Evolutionary conservation across 2,113 vertebrate genomes (phyloP).

Genomic region (Epinephelus lanceolatus): DNA sequence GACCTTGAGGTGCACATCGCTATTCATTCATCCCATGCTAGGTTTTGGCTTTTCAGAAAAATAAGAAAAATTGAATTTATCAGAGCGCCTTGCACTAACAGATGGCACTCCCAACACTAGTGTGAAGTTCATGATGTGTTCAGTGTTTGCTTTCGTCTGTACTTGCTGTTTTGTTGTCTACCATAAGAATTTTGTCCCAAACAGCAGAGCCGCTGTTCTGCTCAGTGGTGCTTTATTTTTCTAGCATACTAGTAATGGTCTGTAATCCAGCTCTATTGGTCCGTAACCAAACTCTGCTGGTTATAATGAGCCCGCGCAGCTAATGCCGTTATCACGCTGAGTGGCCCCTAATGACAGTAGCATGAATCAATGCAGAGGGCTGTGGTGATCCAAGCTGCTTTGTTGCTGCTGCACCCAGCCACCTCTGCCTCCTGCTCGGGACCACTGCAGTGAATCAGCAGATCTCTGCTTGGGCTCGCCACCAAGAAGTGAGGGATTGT

Average conservation of each 20-base stretch:
- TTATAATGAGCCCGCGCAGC: constrained; percentile 42
- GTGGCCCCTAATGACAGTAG: constrained; percentile 52
- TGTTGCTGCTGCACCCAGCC: constrained; percentile 54
- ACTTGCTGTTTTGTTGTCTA: not conserved
- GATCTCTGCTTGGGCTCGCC: constrained; percentile 58
- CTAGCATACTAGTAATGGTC: constrained; percentile 21
- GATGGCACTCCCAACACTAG: not conserved
- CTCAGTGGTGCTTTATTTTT: not conserved
- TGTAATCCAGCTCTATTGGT: constrained; percentile 34
- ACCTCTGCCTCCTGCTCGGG: constrained; percentile 54
- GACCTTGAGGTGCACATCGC: constrained; percentile 6
- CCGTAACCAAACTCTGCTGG: constrained; percentile 39
- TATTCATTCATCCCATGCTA: constrained; percentile 8
- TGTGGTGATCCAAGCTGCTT: constrained; percentile 48
- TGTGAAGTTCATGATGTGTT: constrained; percentile 14
- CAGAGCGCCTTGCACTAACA: not conserved
- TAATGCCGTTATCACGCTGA: constrained; percentile 44
- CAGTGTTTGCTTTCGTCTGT: not conserved
- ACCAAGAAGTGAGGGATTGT: constrained; percentile 44
- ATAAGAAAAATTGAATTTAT: constrained; percentile 2
- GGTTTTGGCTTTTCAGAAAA: constrained; percentile 19
- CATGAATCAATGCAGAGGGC: constrained; percentile 39
- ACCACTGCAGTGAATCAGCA: constrained; percentile 82
- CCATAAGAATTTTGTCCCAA: constrained; percentile 14
- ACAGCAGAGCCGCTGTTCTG: constrained; percentile 14